Base-by-base conservation (phyloP, 1,140 invertebrate genomes). In the Parasteatoda tepidariorum region DNA sequence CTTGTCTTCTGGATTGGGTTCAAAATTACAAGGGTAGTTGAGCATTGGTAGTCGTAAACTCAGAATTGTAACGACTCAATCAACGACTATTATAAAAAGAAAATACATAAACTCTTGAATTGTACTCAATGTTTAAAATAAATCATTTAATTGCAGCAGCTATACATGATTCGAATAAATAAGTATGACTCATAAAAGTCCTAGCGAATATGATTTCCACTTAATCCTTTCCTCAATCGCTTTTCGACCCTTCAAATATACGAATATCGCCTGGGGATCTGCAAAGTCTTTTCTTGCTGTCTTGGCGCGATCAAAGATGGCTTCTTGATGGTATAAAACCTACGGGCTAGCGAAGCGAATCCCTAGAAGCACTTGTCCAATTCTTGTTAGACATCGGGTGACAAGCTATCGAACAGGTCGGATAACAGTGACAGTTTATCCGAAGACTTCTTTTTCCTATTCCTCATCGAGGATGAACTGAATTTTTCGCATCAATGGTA, bases 351-450 rank as follows among this genome's bases (percentile, higher is more conserved):
- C 15, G 28, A n/a, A 48, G 38, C 9, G 38, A 48, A 48, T 30
- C 67, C 48, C 24, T n/a, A 24, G 30, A 24, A 55, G 68, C 33
- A 7, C 68, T 24, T 74, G 71, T 61, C 71, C 22, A 22, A 74
- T 55, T 41, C 71, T 74, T 74, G 71, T 74, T 74, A 74, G 54
- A 41, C 71, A 48, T 74, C 71, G 30, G 54, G 41, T 74, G 71
- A 74, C 71, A 74, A 55, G 38, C 71, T 38, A 74, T 74, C 71
- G 71, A 74, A 11, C 61, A 22, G 30, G 11, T 55, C 22, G 71
- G 71, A 74, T 74, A 74, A 74, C 22, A 55, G 55, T 74, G 71
- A 74, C 71, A 74, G 55, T 74, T 74, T 74, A 74, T 74, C 71
- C 71, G 28, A 9, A 61, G 24, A 11, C 22, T 11, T 9, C 0